A percentile compares a stretch with the other conserved stretches of the same genome.
Conservation (phyloP, 2,113 vertebrate genomes). For the Gopherus flavomarginatus region DNA sequence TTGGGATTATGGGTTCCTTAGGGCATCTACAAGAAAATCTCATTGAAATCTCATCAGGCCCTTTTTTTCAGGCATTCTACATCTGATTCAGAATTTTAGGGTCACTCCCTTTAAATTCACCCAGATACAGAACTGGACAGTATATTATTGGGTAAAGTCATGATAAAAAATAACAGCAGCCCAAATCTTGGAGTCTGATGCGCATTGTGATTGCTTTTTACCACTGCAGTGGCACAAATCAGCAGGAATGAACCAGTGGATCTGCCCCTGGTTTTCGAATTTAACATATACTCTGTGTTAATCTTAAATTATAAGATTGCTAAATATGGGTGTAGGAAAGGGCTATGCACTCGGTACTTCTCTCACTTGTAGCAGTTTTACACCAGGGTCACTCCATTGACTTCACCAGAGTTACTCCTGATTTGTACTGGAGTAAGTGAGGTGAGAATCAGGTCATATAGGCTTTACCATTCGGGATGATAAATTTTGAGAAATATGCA, state of each 20-base stretch:
- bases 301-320: conserved; percentile 1
- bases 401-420: neutral
- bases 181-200: neutral
- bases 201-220: neutral
- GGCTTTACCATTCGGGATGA: neutral
- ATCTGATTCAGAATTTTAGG: neutral
- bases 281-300: neutral
- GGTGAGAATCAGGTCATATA: neutral
- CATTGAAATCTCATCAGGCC: neutral
- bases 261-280: neutral
- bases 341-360: neutral
- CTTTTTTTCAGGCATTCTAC: neutral
- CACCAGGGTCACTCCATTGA: neutral
- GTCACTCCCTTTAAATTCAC: neutral
- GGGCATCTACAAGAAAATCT: neutral
- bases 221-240: neutral
- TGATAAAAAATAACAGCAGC: neutral
- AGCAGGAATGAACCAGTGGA: neutral
- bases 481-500: neutral
- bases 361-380: neutral
- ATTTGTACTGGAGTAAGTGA: conserved; percentile 22
- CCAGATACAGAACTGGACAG: neutral
- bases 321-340: conserved; percentile 36
- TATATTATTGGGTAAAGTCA: neutral
- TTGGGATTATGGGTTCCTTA: accelerated